Conservation (phyloP, 2,888 invertebrate species). For the Limnephilus marmoratus region DNA sequence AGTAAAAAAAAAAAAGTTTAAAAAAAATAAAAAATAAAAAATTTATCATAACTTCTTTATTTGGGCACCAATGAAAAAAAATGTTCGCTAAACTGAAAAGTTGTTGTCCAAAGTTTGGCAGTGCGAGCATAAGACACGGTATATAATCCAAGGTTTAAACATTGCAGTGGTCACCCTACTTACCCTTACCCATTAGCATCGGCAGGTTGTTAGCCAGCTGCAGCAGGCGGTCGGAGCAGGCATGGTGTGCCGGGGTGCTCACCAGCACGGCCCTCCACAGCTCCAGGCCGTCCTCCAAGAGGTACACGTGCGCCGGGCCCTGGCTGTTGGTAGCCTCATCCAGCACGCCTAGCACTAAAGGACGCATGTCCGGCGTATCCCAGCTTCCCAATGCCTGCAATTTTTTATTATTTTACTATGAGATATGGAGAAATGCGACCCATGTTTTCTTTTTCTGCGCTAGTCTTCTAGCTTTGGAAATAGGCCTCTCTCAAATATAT, state of each 20-base stretch:
- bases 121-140: no score
- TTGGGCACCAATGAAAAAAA: no score
- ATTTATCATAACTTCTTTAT: no score
- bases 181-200: constrained; percentile 81
- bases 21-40: no score
- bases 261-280: constrained; percentile 90
- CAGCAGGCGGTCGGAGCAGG: constrained; percentile 73
- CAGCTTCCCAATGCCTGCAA: constrained; percentile 79
- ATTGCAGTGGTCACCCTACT: constrained; percentile 18
- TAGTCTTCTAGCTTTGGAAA: no score
- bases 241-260: constrained; percentile 78
- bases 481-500: no score
- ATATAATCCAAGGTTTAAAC: background rate
- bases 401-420: background rate
- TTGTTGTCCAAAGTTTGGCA: no score
- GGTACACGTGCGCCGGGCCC: constrained; percentile 90
- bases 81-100: no score
- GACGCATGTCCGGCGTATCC: constrained; percentile 76
- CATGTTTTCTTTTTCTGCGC: background rate
- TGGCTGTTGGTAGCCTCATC: constrained; percentile 83
- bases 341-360: constrained; percentile 79
- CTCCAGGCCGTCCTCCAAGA: constrained; percentile 94
- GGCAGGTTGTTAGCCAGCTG: constrained; percentile 86
- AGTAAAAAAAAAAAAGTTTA: no score
- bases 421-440: background rate